phyloP scores from a whole-genome alignment of 2,113 vertebrate species.

The Chaetorhynchus papuensis region DNA sequence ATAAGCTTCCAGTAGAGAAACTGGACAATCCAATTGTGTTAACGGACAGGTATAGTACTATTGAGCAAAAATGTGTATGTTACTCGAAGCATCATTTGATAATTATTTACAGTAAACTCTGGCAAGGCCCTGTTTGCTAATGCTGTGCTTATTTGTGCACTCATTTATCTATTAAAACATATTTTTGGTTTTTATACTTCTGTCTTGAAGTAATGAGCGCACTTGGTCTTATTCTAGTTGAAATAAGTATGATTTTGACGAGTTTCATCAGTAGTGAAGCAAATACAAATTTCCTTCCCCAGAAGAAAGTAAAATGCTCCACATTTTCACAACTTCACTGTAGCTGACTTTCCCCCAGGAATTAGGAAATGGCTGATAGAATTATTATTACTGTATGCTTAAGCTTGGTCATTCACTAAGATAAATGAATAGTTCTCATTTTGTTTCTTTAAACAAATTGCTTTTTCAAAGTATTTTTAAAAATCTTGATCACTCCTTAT shows the following conservation, averaged over 20 bases:
- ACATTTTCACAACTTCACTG: not conserved
- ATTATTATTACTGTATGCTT: not conserved
- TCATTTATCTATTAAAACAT: not conserved
- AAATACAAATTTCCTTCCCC: not conserved
- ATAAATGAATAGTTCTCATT: not conserved
- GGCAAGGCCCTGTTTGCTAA: not conserved
- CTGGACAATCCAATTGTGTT: slow-evolving; percentile 83
- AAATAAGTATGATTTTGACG: not conserved
- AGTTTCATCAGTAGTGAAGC: not conserved
- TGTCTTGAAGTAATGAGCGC: not conserved
- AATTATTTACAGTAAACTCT: not conserved
- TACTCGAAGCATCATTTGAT: not conserved
- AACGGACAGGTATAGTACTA: slow-evolving; percentile 84
- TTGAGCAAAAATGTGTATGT: not conserved
- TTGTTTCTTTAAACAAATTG: not conserved
- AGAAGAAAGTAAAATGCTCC: not conserved
- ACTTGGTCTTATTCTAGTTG: not conserved
- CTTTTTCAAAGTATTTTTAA: not conserved
- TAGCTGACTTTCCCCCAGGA: not conserved
- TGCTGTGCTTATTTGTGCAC: not conserved
- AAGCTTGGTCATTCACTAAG: not conserved
- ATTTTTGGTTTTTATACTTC: not conserved
- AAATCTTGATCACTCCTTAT: not conserved
- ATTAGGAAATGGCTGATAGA: not conserved
- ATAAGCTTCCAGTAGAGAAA: slow-evolving; percentile 82